Base-by-base conservation (phyloP, 2,888 invertebrate species). In the Caenorhabditis imperialis region DNA sequence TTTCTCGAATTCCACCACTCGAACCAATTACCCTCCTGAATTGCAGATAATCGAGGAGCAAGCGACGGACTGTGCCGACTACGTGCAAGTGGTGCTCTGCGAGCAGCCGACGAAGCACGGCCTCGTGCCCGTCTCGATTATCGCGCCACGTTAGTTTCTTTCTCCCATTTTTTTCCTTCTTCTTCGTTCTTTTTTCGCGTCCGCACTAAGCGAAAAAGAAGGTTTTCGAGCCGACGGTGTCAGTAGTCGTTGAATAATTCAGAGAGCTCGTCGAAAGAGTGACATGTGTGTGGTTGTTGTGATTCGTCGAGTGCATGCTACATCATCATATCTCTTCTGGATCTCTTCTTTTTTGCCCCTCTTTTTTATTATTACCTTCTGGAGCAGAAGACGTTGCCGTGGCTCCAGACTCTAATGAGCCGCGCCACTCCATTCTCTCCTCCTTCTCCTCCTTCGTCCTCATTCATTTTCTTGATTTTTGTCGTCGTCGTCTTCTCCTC, bases 1-100 rank as follows among this genome's bases (percentile, higher is more conserved):
- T n/a, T n/a, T n/a, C n/a, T n/a, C n/a, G n/a, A n/a, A n/a, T n/a
- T n/a, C n/a, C n/a, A n/a, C 27, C 25, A 40, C 20, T 44, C 18
- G 8, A 4, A 18, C 30, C 30, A 51, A 51, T 25, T 35, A 16
- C 10, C 23, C 23, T 3, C 16, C 35, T 8, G 14, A n/a, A 10
- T 75, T 75, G 4, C 75, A 80, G 79, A 67, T 78, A 27, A 48
- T 78, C 23, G 79, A 80, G 40, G 72, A 77, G 33, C 77, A 79
- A 45, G 63, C 79, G 3, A 65, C 67, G 10, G 79, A 77, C 23
- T 51, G 30, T 44, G 61, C 79, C 25, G 81, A 81, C 30, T 77
- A 54, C 45, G 48, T 78, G 23, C 70, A 71, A 55, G 78, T 78
- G 8, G 65, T 72, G 2, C 47, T 78, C 1, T 63, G 61, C n/a